These are phyloP conservation scores for Heliconius hermathena DNA, from an alignment of 1,140 invertebrate genomes.

Conservation along the genomic window DNA sequence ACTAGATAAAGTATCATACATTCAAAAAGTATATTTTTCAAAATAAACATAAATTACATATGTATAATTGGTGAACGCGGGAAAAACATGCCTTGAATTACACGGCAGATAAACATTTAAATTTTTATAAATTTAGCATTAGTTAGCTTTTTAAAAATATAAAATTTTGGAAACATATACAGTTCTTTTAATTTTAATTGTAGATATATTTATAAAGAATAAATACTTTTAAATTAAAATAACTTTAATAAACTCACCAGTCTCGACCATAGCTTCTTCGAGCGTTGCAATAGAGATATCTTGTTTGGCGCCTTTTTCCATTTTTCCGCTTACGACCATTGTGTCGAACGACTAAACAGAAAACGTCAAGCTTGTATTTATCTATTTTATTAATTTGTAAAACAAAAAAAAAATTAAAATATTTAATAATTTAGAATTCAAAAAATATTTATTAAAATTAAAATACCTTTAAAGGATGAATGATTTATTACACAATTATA, in stretches of 20 bases:
- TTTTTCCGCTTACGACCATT: constrained; percentile 49
- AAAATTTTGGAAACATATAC: not conserved
- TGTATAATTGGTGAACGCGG: no score
- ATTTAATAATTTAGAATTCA: not conserved
- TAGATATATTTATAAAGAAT: not conserved
- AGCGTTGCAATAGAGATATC: constrained; percentile 47
- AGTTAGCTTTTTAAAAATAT: no score
- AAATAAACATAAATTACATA: no score
- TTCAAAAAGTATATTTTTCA: no score
- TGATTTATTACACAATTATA: not conserved
- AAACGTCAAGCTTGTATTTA: not conserved
- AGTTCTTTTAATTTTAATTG: not conserved
- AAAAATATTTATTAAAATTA: not conserved
- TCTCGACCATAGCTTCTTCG: constrained; percentile 66
- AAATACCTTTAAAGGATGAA: constrained; percentile 4
- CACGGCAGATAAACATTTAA: no score
- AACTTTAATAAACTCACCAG: constrained; percentile 51
- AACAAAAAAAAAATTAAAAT: not conserved
- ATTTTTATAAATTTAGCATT: no score
- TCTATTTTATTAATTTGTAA: not conserved
- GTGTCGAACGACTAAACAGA: constrained; percentile 25
- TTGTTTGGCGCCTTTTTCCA: constrained; percentile 48
- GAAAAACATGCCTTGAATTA: no score
- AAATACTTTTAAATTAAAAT: not conserved
- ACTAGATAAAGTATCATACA: no score